Evolutionary conservation across 2,113 vertebrate species (phyloP).

Genomic region (Hyperoodon ampullatus): DNA sequence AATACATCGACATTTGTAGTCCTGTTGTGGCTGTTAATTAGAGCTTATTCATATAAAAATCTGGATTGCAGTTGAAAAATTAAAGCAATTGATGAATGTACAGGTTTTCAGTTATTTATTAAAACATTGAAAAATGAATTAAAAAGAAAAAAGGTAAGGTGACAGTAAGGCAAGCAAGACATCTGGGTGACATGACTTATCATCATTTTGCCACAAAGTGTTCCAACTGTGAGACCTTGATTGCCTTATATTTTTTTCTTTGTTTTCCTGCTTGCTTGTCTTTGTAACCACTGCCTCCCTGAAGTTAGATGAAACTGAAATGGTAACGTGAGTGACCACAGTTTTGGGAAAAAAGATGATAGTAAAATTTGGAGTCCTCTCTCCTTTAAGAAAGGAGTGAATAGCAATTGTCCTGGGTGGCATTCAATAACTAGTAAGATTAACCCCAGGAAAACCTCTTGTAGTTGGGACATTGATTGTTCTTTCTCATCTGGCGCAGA

Average conservation of each 20-base stretch:
- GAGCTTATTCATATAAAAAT: neutral
- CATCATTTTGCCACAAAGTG: neutral
- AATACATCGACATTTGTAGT: neutral
- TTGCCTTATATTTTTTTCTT: neutral
- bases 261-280: neutral
- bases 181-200: neutral
- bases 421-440: conserved; percentile 71
- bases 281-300: neutral
- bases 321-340: neutral
- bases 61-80: neutral
- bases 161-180: neutral
- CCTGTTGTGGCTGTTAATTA: neutral
- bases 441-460: conserved; percentile 65
- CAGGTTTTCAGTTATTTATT: neutral
- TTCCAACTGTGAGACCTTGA: neutral
- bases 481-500: conserved; percentile 59
- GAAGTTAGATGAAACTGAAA: conserved; percentile 31
- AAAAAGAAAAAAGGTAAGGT: neutral
- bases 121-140: conserved; percentile 26
- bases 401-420: conserved; percentile 55
- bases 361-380: conserved; percentile 35
- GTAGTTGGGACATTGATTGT: conserved; percentile 56
- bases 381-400: conserved; percentile 58
- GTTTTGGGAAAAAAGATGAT: conserved; percentile 26
- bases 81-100: neutral